These are phyloP conservation scores for Percopsis transmontana DNA, from an alignment of 2,113 vertebrate species.

Conservation along the genomic window DNA sequence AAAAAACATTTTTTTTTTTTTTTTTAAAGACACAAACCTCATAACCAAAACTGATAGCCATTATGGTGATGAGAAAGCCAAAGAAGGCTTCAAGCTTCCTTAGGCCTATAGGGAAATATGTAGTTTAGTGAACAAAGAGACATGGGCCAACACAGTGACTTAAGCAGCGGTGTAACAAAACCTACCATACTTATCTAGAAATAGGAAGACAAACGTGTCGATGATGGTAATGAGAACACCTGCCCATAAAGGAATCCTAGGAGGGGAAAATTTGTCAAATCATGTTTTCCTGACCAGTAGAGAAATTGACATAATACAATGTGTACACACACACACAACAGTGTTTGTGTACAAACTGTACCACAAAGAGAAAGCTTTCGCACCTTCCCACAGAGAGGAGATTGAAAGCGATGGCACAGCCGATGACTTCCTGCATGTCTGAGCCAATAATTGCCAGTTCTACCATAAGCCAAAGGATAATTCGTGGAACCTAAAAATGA, in stretches of 20 bases:
- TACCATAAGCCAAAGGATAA: constrained; percentile 94
- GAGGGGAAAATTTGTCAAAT: not conserved
- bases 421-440: constrained; percentile 98
- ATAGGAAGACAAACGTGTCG: constrained; percentile 94
- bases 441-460: constrained; percentile 95
- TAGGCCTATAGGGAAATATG: constrained; percentile 75
- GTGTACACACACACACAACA: constrained; percentile 3
- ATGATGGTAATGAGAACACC: constrained; percentile 97
- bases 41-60: constrained; percentile 94
- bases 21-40: constrained; percentile 90
- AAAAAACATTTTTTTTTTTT: no score
- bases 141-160: no score
- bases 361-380: not conserved
- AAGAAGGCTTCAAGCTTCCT: constrained; percentile 95
- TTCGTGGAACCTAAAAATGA: constrained; percentile 83
- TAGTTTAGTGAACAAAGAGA: constrained; percentile 2
- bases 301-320: not conserved
- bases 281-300: not conserved
- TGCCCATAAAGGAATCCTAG: constrained; percentile 91
- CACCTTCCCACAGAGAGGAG: constrained; percentile 90
- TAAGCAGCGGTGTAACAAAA: constrained; percentile 9
- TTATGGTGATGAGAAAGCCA: constrained; percentile 91
- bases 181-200: constrained; percentile 97
- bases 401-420: constrained; percentile 94
- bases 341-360: no score